phyloP scores from a whole-genome alignment of 2,888 invertebrate species.

The Matsumyia berberina region DNA sequence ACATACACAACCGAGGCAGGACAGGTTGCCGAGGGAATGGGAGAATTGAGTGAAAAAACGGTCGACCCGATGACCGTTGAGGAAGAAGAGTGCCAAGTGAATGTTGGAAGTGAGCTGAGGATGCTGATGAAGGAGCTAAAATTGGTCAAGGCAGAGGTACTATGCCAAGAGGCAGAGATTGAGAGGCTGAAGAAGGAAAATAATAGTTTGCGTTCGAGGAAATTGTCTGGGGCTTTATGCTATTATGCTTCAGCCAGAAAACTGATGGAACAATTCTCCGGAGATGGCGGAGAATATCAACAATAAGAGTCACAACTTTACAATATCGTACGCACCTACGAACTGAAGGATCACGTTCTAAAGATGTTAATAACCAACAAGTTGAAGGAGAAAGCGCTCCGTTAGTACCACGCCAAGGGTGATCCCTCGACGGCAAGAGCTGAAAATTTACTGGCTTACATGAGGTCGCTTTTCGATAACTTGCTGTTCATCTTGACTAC shows the following conservation, averaged over 20 bases:
- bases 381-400: slow-evolving; percentile 15
- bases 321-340: background rate
- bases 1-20: too few species aligned
- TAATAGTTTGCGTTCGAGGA: background rate
- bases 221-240: too few species aligned
- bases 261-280: slow-evolving; percentile 13
- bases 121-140: too few species aligned
- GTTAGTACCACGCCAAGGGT: slow-evolving; percentile 5
- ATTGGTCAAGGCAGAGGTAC: background rate
- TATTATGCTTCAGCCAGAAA: slow-evolving; percentile 24
- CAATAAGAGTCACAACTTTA: slow-evolving; percentile 15
- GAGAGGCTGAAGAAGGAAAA: slow-evolving; percentile 6
- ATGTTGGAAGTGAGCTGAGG: too few species aligned
- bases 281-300: slow-evolving; percentile 12
- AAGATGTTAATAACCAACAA: slow-evolving; percentile 4
- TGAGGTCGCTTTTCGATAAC: slow-evolving; percentile 3
- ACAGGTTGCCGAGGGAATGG: too few species aligned
- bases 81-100: too few species aligned
- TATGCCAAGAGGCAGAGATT: background rate
- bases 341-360: slow-evolving; percentile 1
- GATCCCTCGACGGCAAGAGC: slow-evolving; percentile 9
- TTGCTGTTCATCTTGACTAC: too few species aligned
- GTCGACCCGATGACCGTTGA: too few species aligned
- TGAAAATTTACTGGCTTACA: background rate
- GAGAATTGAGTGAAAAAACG: too few species aligned